Conservation (phyloP, 35 echinoderm and acorn worm genomes). For the Acanthaster planci region DNA sequence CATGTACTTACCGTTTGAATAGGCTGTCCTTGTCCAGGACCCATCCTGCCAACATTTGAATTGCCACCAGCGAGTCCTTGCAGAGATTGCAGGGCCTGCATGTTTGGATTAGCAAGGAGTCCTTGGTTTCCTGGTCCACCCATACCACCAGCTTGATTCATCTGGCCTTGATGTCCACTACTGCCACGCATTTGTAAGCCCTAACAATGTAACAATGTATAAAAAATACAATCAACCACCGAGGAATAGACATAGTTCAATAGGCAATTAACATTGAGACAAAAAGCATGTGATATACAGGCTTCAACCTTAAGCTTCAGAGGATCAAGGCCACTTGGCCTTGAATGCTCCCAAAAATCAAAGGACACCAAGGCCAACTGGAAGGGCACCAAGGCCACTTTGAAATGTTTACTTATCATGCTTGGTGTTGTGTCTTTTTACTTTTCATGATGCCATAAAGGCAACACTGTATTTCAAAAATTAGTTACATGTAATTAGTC, state of each 20-base stretch:
- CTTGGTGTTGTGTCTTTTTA: neutral
- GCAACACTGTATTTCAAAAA: too few species aligned
- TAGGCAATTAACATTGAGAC: neutral
- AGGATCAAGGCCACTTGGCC: neutral
- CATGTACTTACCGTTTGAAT: too few species aligned
- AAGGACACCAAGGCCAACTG: too few species aligned
- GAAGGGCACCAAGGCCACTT: too few species aligned
- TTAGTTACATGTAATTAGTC: too few species aligned
- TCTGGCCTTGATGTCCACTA: neutral
- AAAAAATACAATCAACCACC: neutral
- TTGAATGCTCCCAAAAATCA: too few species aligned
- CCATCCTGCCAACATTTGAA: neutral
- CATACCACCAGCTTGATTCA: constrained; percentile 10
- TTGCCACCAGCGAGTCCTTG: constrained; percentile 3
- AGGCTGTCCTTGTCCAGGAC: constrained; percentile 11
- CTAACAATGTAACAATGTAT: neutral
- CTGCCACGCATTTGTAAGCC: constrained; percentile 3
- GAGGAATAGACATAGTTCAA: neutral
- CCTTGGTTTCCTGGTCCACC: constrained; percentile 7
- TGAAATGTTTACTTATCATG: neutral
- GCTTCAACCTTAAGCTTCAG: neutral
- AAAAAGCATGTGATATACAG: neutral
- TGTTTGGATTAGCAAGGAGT: neutral
- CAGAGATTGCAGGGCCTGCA: neutral
- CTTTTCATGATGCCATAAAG: too few species aligned